phyloP scores from a whole-genome alignment of 2,888 invertebrate genomes.

The Hedya salicella region DNA sequence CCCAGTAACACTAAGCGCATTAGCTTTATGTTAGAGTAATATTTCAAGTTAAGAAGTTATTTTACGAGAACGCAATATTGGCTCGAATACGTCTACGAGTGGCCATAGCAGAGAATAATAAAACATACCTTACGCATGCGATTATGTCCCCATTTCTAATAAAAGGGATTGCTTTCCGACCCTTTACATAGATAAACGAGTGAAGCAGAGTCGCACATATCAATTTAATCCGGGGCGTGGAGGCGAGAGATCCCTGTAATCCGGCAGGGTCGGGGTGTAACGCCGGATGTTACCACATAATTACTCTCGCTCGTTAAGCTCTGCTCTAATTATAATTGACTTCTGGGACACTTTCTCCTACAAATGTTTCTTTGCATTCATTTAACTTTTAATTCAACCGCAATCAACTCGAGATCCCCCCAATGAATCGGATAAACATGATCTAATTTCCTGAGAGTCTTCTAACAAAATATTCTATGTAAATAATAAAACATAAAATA shows the following conservation, averaged over 20 bases:
- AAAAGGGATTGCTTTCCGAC: conserved; percentile 77
- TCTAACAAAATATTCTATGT: not conserved
- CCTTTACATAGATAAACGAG: conserved; percentile 79
- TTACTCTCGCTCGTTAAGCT: conserved; percentile 70
- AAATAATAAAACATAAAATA: conserved; percentile 16
- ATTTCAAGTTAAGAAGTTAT: conserved; percentile 58
- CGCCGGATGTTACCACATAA: conserved; percentile 78
- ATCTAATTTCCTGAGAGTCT: not conserved
- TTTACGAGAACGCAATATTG: conserved; percentile 64
- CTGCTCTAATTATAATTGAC: conserved; percentile 57
- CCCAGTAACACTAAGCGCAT: conserved; percentile 35
- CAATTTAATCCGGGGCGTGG: conserved; percentile 77
- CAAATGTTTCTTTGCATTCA: conserved; percentile 38
- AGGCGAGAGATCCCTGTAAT: conserved; percentile 76
- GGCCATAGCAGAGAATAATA: conserved; percentile 69
- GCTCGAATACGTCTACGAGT: conserved; percentile 61
- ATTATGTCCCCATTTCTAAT: conserved; percentile 76
- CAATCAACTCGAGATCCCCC: not conserved
- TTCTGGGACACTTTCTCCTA: conserved; percentile 49
- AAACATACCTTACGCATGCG: conserved; percentile 67
- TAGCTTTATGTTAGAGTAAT: conserved; percentile 23
- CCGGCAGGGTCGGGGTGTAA: conserved; percentile 71
- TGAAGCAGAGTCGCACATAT: conserved; percentile 76
- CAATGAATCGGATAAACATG: not conserved
- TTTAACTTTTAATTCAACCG: not conserved